Percentiles rank a stretch among this genome's conserved stretches.
Conservation (phyloP, 2,888 invertebrate genomes). For the Leptinotarsa rubiginosa region DNA sequence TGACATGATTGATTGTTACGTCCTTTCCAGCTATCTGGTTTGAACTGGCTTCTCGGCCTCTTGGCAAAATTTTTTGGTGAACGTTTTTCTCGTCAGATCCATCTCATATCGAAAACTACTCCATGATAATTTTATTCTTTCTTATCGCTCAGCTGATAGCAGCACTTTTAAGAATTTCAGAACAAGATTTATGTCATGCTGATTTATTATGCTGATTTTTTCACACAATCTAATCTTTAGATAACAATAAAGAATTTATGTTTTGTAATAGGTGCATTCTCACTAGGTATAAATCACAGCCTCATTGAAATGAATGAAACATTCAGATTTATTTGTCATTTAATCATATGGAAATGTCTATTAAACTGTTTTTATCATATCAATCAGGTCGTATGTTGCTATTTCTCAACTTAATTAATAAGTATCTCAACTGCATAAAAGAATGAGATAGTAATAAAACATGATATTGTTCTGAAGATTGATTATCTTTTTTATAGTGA, state of each 20-base stretch:
- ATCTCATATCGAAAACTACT: background rate
- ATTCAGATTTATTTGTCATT: slow-evolving; percentile 53
- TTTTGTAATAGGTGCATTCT: slow-evolving; percentile 2
- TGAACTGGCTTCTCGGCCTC: too few relatives aligned
- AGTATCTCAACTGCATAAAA: slow-evolving; percentile 12
- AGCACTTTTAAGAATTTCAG: background rate
- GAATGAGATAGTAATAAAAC: background rate
- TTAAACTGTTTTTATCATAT: slow-evolving; percentile 39
- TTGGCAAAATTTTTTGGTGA: too few relatives aligned
- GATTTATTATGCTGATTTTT: background rate
- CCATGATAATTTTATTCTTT: background rate
- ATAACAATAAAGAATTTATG: slow-evolving; percentile 5
- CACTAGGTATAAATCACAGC: background rate
- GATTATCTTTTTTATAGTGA: slow-evolving; percentile 22
- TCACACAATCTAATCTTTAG: slow-evolving; percentile 5
- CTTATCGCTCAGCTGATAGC: background rate
- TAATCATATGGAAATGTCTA: slow-evolving; percentile 49
- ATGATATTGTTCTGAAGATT: slow-evolving; percentile 9
- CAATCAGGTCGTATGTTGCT: slow-evolving; percentile 30
- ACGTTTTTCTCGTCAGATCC: too few relatives aligned
- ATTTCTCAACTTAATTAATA: slow-evolving; percentile 20
- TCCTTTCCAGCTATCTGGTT: too few relatives aligned
- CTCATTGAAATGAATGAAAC: slow-evolving; percentile 23
- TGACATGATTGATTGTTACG: too few relatives aligned
- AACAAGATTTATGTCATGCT: background rate